These are phyloP conservation scores for Hymenopus coronatus DNA, from an alignment of 2,888 invertebrate species.

Conservation along the genomic window DNA sequence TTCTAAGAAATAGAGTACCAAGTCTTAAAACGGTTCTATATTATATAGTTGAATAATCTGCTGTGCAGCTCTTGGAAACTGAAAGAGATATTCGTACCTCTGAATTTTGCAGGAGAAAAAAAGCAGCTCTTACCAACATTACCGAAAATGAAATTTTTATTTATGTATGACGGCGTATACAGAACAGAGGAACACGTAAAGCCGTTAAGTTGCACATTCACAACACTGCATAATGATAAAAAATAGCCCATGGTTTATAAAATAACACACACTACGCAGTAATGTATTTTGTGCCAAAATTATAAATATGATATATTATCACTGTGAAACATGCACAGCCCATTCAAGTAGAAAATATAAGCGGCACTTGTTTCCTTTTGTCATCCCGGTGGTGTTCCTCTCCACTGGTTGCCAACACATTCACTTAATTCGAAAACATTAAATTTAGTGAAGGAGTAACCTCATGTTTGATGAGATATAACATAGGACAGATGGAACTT, in stretches of 20 bases:
- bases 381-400: neutral
- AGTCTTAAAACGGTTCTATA: too few species aligned
- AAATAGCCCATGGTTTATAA: neutral
- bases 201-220: neutral
- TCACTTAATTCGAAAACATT: neutral
- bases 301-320: neutral
- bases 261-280: neutral
- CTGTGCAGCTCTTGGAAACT: too few species aligned
- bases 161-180: neutral
- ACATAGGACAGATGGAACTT: too few species aligned
- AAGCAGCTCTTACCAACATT: neutral
- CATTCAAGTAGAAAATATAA: neutral
- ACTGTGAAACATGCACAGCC: neutral
- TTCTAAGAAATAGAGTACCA: too few species aligned
- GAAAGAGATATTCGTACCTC: neutral
- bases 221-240: neutral
- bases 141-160: neutral
- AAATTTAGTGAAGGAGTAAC: neutral
- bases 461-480: too few species aligned
- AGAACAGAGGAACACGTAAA: neutral
- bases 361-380: neutral
- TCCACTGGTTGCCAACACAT: neutral
- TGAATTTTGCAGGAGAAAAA: neutral
- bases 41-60: too few species aligned
- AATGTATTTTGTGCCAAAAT: neutral